Conservation (phyloP, 1,140 invertebrate species). For the Microplitis mediator region DNA sequence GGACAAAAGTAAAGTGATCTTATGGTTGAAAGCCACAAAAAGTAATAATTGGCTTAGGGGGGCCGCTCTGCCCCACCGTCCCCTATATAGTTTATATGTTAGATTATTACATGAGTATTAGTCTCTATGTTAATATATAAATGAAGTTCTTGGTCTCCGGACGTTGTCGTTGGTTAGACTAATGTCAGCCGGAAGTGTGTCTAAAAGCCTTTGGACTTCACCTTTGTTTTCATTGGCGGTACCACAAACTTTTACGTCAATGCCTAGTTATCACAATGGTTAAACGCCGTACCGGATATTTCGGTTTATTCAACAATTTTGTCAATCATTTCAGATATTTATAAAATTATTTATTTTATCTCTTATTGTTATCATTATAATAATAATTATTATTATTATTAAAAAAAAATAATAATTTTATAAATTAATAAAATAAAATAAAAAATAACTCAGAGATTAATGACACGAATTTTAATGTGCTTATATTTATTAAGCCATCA, state of each 20-base stretch:
- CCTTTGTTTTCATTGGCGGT: constrained; percentile 44
- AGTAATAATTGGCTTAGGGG: too few relatives aligned
- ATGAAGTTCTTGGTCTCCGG: not conserved
- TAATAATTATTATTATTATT: too few relatives aligned
- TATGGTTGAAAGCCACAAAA: too few relatives aligned
- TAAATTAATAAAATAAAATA: too few relatives aligned
- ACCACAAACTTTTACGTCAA: constrained; percentile 21
- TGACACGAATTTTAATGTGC: too few relatives aligned
- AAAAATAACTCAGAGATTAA: too few relatives aligned
- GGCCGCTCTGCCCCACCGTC: too few relatives aligned
- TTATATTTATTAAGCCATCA: not conserved
- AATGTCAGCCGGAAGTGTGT: constrained; percentile 17
- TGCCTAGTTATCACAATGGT: not conserved
- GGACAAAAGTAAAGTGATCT: too few relatives aligned
- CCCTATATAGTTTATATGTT: too few relatives aligned
- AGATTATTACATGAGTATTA: too few relatives aligned
- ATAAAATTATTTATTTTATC: not conserved
- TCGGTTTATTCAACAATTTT: constrained; percentile 1
- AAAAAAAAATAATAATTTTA: too few relatives aligned
- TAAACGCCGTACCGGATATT: not conserved
- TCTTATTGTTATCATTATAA: not conserved
- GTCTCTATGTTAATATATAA: not conserved
- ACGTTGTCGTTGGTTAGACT: not conserved
- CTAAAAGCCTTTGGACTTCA: constrained; percentile 23
- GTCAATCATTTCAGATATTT: not conserved